A percentile compares a stretch with the other conserved stretches of the same genome.
Evolutionary conservation across 1,140 invertebrate genomes (phyloP).

Genomic region (Brachionus asplanchnoidis): DNA sequence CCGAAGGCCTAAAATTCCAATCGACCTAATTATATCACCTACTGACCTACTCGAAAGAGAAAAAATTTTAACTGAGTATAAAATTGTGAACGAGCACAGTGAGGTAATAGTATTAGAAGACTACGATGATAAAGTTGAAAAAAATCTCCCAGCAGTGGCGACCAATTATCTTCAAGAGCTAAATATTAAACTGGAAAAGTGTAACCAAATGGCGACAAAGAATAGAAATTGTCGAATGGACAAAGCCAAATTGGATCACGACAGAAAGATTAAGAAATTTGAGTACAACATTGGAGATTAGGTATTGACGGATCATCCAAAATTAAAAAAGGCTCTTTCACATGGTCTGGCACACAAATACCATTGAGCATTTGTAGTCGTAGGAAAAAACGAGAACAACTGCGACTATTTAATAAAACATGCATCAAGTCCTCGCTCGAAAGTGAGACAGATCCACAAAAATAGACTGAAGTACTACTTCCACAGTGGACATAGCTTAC

Average conservation of each 20-base stretch:
- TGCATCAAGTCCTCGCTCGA: background rate
- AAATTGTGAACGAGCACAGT: background rate
- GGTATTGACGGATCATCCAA: too few relatives aligned
- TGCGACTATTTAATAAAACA: background rate
- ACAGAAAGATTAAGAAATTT: too few relatives aligned
- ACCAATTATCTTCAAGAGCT: background rate
- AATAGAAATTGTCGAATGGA: too few relatives aligned
- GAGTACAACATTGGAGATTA: too few relatives aligned
- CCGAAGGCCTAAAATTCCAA: too few relatives aligned
- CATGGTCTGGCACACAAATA: background rate
- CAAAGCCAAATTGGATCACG: too few relatives aligned
- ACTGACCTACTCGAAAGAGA: too few relatives aligned
- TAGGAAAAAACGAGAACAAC: background rate
- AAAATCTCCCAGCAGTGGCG: background rate
- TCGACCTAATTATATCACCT: too few relatives aligned
- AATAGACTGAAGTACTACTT: background rate
- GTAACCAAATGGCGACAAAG: background rate
- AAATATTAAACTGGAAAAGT: background rate
- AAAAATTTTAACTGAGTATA: background rate
- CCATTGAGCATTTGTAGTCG: background rate
- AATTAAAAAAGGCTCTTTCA: too few relatives aligned
- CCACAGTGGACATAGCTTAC: too few relatives aligned
- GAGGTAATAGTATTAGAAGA: background rate
- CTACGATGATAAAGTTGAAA: background rate
- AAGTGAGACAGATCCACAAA: background rate